Conservation (phyloP, 1,140 invertebrate species). For the Drosophila parabipectinata region DNA sequence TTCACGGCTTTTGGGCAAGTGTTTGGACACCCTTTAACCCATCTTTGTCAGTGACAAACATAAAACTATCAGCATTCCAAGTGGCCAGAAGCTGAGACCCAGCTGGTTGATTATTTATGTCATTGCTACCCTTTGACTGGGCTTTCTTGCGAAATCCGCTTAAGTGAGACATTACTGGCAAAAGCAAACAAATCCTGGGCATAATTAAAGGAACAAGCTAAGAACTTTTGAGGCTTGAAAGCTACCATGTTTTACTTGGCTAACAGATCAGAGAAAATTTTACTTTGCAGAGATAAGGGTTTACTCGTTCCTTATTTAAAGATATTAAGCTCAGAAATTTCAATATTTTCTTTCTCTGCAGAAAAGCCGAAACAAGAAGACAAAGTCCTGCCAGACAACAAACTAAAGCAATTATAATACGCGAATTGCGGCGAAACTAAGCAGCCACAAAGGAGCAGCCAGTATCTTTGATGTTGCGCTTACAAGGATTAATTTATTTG, state of each 20-base stretch:
- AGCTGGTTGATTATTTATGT: conserved; percentile 61
- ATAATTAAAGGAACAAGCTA: conserved; percentile 50
- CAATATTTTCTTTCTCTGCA: conserved; percentile 12
- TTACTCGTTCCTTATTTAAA: background rate
- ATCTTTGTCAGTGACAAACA: conserved; percentile 53
- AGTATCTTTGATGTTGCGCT: conserved; percentile 58
- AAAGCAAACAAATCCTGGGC: conserved; percentile 66
- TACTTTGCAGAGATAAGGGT: no score
- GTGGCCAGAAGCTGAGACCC: conserved; percentile 27
- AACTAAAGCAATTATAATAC: conserved; percentile 72
- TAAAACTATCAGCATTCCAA: conserved; percentile 74
- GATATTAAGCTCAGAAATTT: background rate
- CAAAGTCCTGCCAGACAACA: conserved; percentile 53
- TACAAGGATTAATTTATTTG: conserved; percentile 67
- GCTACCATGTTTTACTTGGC: conserved; percentile 8
- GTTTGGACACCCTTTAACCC: conserved; percentile 5
- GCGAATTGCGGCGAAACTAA: conserved; percentile 42
- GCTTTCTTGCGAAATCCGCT: conserved; percentile 52
- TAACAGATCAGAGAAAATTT: background rate
- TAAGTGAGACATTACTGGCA: conserved; percentile 66
- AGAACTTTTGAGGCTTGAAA: conserved; percentile 6
- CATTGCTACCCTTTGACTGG: conserved; percentile 61
- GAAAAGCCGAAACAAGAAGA: background rate
- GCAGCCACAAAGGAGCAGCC: conserved; percentile 37
- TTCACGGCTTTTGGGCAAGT: conserved; percentile 71